Conservation (phyloP, 1,140 invertebrate species). For the Drosophila albomicans region DNA sequence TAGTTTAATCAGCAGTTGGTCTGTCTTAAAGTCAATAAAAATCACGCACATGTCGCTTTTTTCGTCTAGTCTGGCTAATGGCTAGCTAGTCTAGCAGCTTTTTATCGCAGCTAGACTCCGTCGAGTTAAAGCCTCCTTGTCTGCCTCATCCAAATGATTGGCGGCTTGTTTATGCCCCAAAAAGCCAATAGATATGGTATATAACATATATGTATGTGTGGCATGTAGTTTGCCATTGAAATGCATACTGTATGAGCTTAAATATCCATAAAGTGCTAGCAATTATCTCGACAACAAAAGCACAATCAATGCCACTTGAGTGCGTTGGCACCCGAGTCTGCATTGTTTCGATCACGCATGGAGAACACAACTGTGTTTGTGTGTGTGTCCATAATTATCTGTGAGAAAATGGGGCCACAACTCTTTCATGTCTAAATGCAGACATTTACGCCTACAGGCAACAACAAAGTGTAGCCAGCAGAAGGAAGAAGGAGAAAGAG, state of each 20-base stretch:
- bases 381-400: slow-evolving; percentile 43
- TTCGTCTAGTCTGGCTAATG: too few species aligned
- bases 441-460: slow-evolving; percentile 67
- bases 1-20: too few species aligned
- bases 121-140: too few species aligned
- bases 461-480: too few species aligned
- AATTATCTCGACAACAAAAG: slow-evolving; percentile 30
- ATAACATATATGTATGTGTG: too few species aligned
- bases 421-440: slow-evolving; percentile 68
- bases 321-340: neutral
- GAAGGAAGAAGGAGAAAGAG: neutral
- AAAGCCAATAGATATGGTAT: neutral
- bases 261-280: slow-evolving; percentile 24
- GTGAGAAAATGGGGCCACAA: slow-evolving; percentile 31
- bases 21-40: too few species aligned
- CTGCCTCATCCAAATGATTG: neutral
- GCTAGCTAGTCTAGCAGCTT: too few species aligned
- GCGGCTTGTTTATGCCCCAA: neutral
- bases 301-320: slow-evolving; percentile 20
- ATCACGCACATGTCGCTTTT: too few species aligned
- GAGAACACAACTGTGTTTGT: neutral
- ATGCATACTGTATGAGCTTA: slow-evolving; percentile 22
- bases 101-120: too few species aligned
- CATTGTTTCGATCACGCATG: slow-evolving; percentile 63
- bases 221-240: neutral